Evolutionary conservation across 2,113 vertebrate genomes (phyloP).

Genomic region (Hippocampus mohnikei): DNA sequence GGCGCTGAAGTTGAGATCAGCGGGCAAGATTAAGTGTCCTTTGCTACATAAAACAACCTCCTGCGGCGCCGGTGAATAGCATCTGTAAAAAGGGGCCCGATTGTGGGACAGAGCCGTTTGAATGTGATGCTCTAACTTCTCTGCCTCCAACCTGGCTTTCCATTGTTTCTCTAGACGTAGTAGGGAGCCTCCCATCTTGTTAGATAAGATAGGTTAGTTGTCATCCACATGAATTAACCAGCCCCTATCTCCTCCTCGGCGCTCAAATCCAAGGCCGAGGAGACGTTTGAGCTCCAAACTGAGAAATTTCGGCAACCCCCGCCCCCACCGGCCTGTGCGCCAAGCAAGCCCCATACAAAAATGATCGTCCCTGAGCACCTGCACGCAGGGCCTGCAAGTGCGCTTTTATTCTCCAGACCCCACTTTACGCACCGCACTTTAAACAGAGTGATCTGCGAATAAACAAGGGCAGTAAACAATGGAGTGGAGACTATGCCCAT

Average conservation of each 20-base stretch:
- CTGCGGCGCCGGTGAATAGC: conserved; percentile 78
- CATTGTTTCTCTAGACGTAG: conserved; percentile 80
- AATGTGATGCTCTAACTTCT: conserved; percentile 81
- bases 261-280: conserved; percentile 61
- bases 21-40: conserved; percentile 82
- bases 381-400: conserved; percentile 64
- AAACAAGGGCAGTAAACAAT: conserved; percentile 92
- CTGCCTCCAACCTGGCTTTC: conserved; percentile 69
- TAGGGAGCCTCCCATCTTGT: conserved; percentile 75
- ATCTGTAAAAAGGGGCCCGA: conserved; percentile 66
- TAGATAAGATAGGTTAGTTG: conserved; percentile 76
- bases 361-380: conserved; percentile 50
- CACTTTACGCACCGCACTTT: conserved; percentile 73
- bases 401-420: conserved; percentile 69
- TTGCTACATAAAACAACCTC: conserved; percentile 89
- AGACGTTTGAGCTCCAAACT: conserved; percentile 19
- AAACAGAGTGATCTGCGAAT: conserved; percentile 87
- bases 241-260: neutral
- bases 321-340: neutral
- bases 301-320: neutral
- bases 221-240: conserved; percentile 59
- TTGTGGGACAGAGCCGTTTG: conserved; percentile 73
- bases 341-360: conserved; percentile 10
- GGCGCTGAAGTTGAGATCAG: conserved; percentile 71
- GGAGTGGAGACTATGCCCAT: conserved; percentile 72